Conservation (phyloP, 2,888 invertebrate genomes). For the Dioctria rufipes region DNA sequence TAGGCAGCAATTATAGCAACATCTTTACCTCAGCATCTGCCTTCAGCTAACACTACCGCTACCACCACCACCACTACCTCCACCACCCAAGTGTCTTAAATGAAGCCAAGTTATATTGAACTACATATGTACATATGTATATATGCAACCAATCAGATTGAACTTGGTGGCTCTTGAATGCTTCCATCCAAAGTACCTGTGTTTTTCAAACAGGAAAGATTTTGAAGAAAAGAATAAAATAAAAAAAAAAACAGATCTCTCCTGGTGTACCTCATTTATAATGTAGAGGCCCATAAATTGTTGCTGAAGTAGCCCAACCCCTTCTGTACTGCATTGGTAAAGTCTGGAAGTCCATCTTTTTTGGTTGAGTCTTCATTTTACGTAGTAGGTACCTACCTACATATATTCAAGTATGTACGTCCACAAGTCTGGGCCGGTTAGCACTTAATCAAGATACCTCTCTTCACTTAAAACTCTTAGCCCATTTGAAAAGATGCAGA, state of each 20-base stretch:
- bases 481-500: background rate
- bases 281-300: slow-evolving; percentile 49
- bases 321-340: slow-evolving; percentile 36
- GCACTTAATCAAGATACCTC: slow-evolving; percentile 35
- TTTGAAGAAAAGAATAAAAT: slow-evolving; percentile 11
- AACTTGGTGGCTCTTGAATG: slow-evolving; percentile 22
- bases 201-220: background rate
- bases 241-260: background rate
- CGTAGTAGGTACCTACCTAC: too few relatives aligned
- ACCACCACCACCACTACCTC: background rate
- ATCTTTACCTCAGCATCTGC: background rate
- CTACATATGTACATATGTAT: background rate
- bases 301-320: slow-evolving; percentile 40
- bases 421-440: slow-evolving; percentile 14
- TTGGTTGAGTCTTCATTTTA: slow-evolving; percentile 30
- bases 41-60: background rate
- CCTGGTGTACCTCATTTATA: slow-evolving; percentile 37
- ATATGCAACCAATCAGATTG: slow-evolving; percentile 42
- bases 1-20: slow-evolving; percentile 39
- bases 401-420: background rate
- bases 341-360: slow-evolving; percentile 47
- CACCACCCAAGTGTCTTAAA: background rate
- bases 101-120: background rate
- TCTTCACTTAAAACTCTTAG: background rate
- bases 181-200: background rate